Base-by-base conservation (phyloP, 2,113 vertebrate genomes). In the Eulacestoma nigropectus region DNA sequence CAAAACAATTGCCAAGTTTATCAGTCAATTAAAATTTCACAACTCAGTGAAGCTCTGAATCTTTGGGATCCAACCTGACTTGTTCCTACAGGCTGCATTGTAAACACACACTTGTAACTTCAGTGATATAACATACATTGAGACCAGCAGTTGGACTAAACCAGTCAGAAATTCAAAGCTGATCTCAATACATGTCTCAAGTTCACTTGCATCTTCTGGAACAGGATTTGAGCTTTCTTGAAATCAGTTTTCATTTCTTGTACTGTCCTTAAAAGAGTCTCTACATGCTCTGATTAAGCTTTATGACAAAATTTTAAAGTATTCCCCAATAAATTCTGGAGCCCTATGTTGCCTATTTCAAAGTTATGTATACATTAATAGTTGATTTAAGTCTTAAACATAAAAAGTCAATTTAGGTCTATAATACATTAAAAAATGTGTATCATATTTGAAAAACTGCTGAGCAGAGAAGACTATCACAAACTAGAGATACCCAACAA, bases 21-120 rank as follows among this genome's bases (percentile, higher is more conserved):
- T 67, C 39, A 80, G 37, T 44, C 63, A 94, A 59, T 50, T 82
- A 72, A 74, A 53, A 85, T 53, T 85, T 91, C 44, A 89, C 55
- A 92, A 84, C 55, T 59, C 67, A 77, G 9, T 23, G 27, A 93
- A 81, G 77, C 49, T 79, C 55, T 87, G 33, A 93, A 72, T 88
- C 65, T 87, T 60, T 77, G 37, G 33, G 65, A 96, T 89, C 20
- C 59, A 94, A 55, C 62, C 62, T 6, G 32, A 70, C 65, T 16
- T 81, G 27, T 22, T 89, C 62, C 90, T 60, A 46, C 26, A 82
- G 65, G 39, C 18, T 84, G 55, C 19, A 16, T 41, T 64, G 60
- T 1, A 89, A 23, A 89, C 44, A 68, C 1, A 20, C 22, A 44
- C 23, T 53, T 63, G 11, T 29, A 76, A 53, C n/a, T 75, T 23